These are phyloP conservation scores for Barbus barbus DNA, from an alignment of 2,113 vertebrate species.

Conservation along the genomic window DNA sequence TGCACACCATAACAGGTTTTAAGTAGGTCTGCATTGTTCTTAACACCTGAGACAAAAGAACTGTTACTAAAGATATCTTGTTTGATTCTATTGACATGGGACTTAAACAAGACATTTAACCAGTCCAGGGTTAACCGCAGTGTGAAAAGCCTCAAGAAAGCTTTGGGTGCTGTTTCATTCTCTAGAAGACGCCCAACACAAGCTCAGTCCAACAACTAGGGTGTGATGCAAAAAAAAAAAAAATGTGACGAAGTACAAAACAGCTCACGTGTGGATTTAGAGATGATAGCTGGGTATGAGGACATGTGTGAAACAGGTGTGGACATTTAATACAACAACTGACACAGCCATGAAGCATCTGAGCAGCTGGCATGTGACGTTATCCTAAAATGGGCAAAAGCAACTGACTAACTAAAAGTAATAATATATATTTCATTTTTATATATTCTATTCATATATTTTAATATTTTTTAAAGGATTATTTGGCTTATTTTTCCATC, in stretches of 20 bases:
- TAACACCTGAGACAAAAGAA: background rate
- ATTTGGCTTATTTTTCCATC: too few relatives aligned
- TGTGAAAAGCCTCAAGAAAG: background rate
- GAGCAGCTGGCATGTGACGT: constrained; percentile 4
- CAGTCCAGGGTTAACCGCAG: background rate
- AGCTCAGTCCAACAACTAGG: background rate
- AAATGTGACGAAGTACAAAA: background rate
- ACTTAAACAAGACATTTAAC: background rate
- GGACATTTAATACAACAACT: constrained; percentile 8
- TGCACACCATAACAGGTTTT: background rate
- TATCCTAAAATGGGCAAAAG: background rate
- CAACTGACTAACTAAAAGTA: background rate
- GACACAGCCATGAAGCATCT: background rate
- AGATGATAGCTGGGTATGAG: background rate
- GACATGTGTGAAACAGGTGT: constrained; percentile 33
- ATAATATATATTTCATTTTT: too few relatives aligned
- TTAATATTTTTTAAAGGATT: too few relatives aligned
- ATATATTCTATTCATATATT: too few relatives aligned
- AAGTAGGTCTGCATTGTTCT: background rate
- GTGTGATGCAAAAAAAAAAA: background rate
- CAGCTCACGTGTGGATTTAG: constrained; percentile 2
- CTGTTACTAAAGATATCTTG: background rate
- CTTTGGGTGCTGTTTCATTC: background rate
- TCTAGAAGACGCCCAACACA: background rate
- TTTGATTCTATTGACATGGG: background rate